Percentiles rank a stretch among this genome's conserved stretches.
phyloP scores from a whole-genome alignment of 2,113 vertebrate species.

The Brachypodius melanocephalos region DNA sequence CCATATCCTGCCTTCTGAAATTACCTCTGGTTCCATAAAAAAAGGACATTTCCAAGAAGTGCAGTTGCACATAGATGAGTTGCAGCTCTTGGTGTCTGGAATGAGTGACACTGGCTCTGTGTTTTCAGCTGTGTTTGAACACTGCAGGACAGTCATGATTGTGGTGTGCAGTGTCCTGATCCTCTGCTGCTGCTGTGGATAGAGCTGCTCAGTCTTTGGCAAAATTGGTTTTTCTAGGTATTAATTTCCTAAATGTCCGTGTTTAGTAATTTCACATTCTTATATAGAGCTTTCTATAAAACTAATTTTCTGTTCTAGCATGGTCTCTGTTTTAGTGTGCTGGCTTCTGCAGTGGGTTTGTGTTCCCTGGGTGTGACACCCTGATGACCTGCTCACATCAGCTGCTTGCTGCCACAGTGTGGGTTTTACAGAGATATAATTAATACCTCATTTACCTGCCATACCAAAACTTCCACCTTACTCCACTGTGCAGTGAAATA shows the following conservation, averaged over 20 bases:
- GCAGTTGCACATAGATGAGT: not conserved
- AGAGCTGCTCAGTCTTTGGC: not conserved
- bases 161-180: not conserved
- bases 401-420: accelerated
- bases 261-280: not conserved
- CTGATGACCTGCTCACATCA: not conserved
- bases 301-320: not conserved
- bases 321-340: not conserved
- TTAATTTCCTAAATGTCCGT: not conserved
- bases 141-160: not conserved
- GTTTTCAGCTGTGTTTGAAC: not conserved
- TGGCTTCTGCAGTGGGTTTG: not conserved
- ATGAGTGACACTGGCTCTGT: not conserved
- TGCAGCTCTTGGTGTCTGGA: not conserved
- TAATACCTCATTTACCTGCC: not conserved
- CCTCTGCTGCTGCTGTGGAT: not conserved
- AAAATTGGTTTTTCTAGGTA: not conserved
- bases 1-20: not conserved
- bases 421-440: not conserved
- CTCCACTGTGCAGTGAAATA: not conserved
- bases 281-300: not conserved
- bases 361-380: not conserved
- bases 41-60: not conserved
- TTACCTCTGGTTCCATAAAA: not conserved
- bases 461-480: not conserved